Conservation (phyloP, 2,113 vertebrate genomes). For the Pachyramphus minor region DNA sequence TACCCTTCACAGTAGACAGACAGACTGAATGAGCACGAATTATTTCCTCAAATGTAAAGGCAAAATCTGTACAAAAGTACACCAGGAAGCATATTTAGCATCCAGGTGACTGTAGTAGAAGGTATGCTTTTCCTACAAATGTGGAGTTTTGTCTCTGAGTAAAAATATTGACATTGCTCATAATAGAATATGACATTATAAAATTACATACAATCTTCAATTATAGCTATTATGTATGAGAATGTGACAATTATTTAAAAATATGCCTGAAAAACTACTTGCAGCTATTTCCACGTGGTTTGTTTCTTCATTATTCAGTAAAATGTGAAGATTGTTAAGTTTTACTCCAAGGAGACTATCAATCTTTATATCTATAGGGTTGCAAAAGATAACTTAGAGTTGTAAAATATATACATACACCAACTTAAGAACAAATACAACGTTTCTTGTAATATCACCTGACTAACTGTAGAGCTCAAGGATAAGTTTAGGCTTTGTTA, state of each 20-base stretch:
- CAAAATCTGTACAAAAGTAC: neutral
- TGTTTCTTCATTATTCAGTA: neutral
- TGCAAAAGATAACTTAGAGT: neutral
- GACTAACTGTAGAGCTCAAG: neutral
- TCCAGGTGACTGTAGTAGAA: neutral
- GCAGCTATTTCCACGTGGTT: neutral
- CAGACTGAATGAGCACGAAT: neutral
- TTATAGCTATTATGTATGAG: neutral
- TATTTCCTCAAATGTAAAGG: neutral
- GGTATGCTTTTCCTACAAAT: neutral
- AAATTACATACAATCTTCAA: neutral
- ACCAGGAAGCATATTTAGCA: neutral
- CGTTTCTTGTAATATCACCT: neutral
- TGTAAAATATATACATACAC: neutral
- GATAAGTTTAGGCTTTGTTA: neutral
- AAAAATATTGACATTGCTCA: neutral
- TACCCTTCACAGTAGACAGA: neutral
- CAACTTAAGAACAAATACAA: neutral
- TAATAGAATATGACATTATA: neutral
- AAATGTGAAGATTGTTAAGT: neutral
- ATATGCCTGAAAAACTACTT: neutral
- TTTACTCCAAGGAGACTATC: neutral
- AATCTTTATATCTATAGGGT: neutral
- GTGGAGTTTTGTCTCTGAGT: neutral
- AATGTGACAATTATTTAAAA: neutral